Evolutionary conservation across 2,113 vertebrate species (phyloP).

Genomic region (Thryonomys swinderianus): DNA sequence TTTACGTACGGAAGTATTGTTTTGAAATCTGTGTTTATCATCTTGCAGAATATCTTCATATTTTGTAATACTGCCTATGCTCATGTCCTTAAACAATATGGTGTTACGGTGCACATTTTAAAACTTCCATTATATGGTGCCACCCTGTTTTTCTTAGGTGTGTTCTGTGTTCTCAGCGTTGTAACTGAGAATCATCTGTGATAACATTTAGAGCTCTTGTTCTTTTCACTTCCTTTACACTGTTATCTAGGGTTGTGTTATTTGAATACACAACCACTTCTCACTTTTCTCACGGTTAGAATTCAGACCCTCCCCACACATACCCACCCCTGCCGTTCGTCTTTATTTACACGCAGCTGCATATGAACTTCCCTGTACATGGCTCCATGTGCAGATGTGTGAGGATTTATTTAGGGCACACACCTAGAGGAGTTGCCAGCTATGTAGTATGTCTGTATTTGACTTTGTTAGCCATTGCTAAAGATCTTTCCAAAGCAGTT

Average conservation of each 20-base stretch:
- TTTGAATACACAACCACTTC: background rate
- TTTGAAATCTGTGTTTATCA: background rate
- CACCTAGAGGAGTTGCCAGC: background rate
- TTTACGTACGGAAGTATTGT: background rate
- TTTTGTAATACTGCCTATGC: background rate
- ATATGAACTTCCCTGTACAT: background rate
- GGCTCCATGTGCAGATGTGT: background rate
- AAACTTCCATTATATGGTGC: background rate
- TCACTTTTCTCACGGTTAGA: background rate
- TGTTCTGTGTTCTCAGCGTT: background rate
- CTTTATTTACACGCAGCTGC: background rate
- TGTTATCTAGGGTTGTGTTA: background rate
- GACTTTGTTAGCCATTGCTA: background rate
- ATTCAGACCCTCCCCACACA: background rate
- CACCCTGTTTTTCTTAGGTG: background rate
- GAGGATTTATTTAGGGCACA: background rate
- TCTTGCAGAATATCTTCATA: background rate
- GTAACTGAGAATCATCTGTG: background rate
- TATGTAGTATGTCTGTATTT: background rate
- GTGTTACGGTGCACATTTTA: background rate
- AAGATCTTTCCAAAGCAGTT: conserved; percentile 5
- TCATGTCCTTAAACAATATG: background rate
- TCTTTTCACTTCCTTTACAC: background rate
- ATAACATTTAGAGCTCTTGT: background rate
- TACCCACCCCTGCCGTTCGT: background rate